Evolutionary conservation across 2,888 invertebrate genomes (phyloP), one percentile per base, ranked within the genome.

Genomic region (Danaus chrysippus): DNA sequence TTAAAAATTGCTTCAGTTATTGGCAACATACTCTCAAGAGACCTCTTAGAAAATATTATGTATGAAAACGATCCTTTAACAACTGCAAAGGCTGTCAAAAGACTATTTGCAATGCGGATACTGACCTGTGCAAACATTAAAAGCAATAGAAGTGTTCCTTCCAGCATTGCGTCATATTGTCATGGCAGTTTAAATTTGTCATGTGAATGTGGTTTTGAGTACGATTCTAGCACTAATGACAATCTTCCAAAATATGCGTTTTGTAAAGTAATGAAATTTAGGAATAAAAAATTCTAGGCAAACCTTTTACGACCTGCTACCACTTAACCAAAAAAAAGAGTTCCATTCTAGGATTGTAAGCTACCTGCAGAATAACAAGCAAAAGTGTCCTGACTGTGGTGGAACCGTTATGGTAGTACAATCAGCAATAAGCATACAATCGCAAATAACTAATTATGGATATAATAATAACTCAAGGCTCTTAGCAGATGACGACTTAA

Each of bases 1-100:
- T 77, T 94, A 12, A 93, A 93, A 78, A 92, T 92, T 62, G 92
- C 92, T 9, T 90, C 93, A 0, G 91, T 92, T 0, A 82, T 94
- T 43, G 94, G 94, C 0, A 83, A 87, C 49, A 76, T 91, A 6
- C 86, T 94, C 62, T 87, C 91, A 12, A 83, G 93, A 66, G 83
- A 84, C 19, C 84, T 92, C 42, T 75, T 94, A 62, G 89, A 92
- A 71, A 87, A 80, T 58, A 87, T 93, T 23, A 87, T 93, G 86
- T 88, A 91, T 64, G 91, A 93, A 76, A 91, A 92, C 56, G 83
- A 91, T 62, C 71, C 81, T 46, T 59, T 86, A n/a, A 81, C 82
- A 17, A 89, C 92, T 46, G 86, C 87, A 64, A 82, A 87, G 83
- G 92, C 92, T 19, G 77, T 93, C n/a, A 91, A 91, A 76, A 84